Percentiles rank a stretch among this genome's conserved stretches.
Conservation (phyloP, 2,888 invertebrate species). For the Syrista parreyssii region DNA sequence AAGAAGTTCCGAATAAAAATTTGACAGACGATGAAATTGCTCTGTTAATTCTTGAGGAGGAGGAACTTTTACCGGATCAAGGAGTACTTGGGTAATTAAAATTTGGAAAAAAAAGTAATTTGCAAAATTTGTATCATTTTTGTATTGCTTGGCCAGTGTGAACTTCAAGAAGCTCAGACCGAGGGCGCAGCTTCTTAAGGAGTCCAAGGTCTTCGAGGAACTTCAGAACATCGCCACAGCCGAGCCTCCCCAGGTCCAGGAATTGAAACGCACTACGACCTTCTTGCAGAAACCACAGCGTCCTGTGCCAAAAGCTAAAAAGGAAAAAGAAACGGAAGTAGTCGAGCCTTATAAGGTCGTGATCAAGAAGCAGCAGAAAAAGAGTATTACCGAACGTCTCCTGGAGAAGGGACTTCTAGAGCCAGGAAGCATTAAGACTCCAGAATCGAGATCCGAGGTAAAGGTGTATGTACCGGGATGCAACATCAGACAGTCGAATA, state of each 20-base stretch:
- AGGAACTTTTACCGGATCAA: slow-evolving; percentile 74
- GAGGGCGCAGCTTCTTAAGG: slow-evolving; percentile 72
- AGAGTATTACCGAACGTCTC: slow-evolving; percentile 55
- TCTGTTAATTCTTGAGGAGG: slow-evolving; percentile 75
- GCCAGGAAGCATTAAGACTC: slow-evolving; percentile 45
- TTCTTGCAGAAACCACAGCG: slow-evolving; percentile 81
- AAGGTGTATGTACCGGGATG: slow-evolving; percentile 31
- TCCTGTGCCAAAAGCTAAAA: slow-evolving; percentile 70
- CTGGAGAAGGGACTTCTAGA: slow-evolving; percentile 53
- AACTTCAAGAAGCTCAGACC: slow-evolving; percentile 78
- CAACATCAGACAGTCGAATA: background rate
- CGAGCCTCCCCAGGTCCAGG: slow-evolving; percentile 51
- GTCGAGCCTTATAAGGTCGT: slow-evolving; percentile 55
- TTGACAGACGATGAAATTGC: slow-evolving; percentile 77
- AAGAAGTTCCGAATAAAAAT: slow-evolving; percentile 60
- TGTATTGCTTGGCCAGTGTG: slow-evolving; percentile 65
- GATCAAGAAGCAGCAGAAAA: slow-evolving; percentile 60
- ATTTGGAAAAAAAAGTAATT: background rate
- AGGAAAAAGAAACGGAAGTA: slow-evolving; percentile 38
- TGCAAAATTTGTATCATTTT: no score
- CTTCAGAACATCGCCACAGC: slow-evolving; percentile 54
- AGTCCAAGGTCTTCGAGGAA: slow-evolving; percentile 76
- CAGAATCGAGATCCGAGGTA: slow-evolving; percentile 52
- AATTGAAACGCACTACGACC: slow-evolving; percentile 70
- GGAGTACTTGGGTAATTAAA: slow-evolving; percentile 74